Conservation (phyloP, 1,140 invertebrate species). For the Plodia interpunctella region DNA sequence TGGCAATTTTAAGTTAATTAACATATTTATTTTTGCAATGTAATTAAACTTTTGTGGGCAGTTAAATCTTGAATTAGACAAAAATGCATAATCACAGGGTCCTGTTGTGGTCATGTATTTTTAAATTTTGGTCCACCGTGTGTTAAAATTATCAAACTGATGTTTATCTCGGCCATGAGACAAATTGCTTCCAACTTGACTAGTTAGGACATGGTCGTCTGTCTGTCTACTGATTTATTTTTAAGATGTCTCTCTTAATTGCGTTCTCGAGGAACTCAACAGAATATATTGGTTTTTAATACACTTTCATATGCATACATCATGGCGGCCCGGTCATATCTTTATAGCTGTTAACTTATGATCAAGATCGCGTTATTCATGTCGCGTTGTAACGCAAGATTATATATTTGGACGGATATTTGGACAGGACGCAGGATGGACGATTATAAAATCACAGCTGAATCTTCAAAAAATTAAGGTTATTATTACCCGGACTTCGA, state of each 20-base stretch:
- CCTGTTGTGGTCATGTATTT: conserved; percentile 3
- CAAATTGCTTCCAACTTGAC: conserved; percentile 58
- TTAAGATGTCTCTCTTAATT: conserved; percentile 38
- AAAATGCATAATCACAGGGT: background rate
- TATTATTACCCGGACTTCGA: too few species aligned
- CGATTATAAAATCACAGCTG: too few species aligned
- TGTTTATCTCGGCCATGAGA: conserved; percentile 57
- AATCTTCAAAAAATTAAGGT: too few species aligned
- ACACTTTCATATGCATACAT: conserved; percentile 16
- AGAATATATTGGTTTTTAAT: conserved; percentile 20
- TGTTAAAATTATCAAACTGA: conserved; percentile 25
- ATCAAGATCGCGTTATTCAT: conserved; percentile 1
- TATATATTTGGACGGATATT: too few species aligned
- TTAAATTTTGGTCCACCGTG: background rate
- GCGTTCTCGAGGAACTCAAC: conserved; percentile 10
- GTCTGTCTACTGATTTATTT: conserved; percentile 52
- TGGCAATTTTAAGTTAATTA: too few species aligned
- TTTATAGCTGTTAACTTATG: conserved; percentile 4
- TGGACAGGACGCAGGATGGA: too few species aligned
- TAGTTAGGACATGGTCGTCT: conserved; percentile 42
- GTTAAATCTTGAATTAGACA: background rate
- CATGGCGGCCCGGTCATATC: conserved; percentile 4
- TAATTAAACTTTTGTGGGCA: background rate
- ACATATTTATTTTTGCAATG: too few species aligned
- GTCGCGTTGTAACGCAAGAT: too few species aligned